A percentile compares a stretch with the other conserved stretches of the same genome.
Evolutionary conservation across 2,888 invertebrate species (phyloP).

Genomic region (Pediacus dermestoides): DNA sequence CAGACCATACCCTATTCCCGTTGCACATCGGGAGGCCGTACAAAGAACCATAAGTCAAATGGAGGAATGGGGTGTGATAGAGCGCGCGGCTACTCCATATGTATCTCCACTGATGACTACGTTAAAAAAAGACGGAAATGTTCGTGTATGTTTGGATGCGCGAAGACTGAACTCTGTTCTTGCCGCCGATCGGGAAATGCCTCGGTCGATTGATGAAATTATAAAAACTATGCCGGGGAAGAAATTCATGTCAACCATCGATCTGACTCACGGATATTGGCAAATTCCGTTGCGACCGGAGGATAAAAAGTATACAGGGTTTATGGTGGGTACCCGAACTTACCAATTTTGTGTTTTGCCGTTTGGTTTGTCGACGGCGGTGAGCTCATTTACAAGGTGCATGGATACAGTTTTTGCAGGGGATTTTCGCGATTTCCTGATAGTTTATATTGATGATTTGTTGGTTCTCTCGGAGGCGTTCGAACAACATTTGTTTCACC

Average conservation of each 20-base stretch:
- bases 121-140: constrained; percentile 11
- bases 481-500: constrained; percentile 17
- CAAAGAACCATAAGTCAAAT: constrained; percentile 11
- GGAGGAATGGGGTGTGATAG: constrained; percentile 12
- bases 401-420: constrained; percentile 20
- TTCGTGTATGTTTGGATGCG: constrained; percentile 16
- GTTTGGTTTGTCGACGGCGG: constrained; percentile 20
- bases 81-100: constrained; percentile 8
- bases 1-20: constrained; percentile 15
- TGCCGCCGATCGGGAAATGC: constrained; percentile 8
- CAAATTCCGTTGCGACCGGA: constrained; percentile 23
- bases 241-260: constrained; percentile 21
- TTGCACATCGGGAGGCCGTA: constrained; percentile 7
- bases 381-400: constrained; percentile 18
- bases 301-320: constrained; percentile 26
- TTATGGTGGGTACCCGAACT: constrained; percentile 21
- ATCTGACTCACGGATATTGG: constrained; percentile 30
- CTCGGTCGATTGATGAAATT: constrained; percentile 18
- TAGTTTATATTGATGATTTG: constrained; percentile 18
- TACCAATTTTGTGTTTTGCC: constrained; percentile 24
- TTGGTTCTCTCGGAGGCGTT: constrained; percentile 16
- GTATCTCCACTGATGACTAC: constrained; percentile 10
- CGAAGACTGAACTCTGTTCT: constrained; percentile 8
- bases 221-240: constrained; percentile 19
- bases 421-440: constrained; percentile 17